Evolutionary conservation across 2,888 invertebrate genomes (phyloP), one percentile per base, ranked within the genome.

Genomic region (Oxyteleia sp.): DNA sequence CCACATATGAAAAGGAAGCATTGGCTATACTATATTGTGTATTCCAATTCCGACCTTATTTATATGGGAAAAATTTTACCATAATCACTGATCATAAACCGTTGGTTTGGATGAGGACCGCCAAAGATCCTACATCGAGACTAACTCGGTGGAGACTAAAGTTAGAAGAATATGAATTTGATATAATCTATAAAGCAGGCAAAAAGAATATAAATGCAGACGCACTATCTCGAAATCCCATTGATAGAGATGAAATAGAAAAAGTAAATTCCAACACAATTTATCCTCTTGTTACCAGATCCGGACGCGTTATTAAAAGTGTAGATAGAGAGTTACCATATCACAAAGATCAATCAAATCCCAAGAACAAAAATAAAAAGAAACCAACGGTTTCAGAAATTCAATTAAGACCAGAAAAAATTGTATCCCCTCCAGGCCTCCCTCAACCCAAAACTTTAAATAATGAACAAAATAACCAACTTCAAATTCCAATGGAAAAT

Each of bases 31-130:
- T 49, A 0, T 49, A 49, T 26, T 49, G 49, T 15, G 49, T 49
- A 4, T 26, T 8, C 26, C 20, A 49, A 26, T 49, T 49, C 20
- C 1, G 26, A n/a, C 49, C 49, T 1, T 49, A 49, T 49, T n/a
- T 49, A 2, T 49, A 49, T n/a, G 51, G 49, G 15, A 32, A 23
- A 38, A 35, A 66, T 8, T 66, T 49, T 45, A 66, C 13, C 4
- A 51, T 66, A n/a, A 35, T 66, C 4, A 38, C 26, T 4, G 51
- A 53, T 51, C 66, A 66, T 38, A 51, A 66, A 15, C 53, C 66
- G 4, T 11, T 66, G 1, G 2, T 51, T 8, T 66, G 66, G 53
- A 49, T 26, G 49, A 23, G 23, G 5, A 49, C 49, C 10, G 20
- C 49, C 8, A 49, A 49, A 26, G 49, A 49, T 49, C 49, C 49